Evolutionary conservation across 1,140 invertebrate species (phyloP), one percentile per base, ranked within the genome.

Genomic region (Drosophila saltans): DNA sequence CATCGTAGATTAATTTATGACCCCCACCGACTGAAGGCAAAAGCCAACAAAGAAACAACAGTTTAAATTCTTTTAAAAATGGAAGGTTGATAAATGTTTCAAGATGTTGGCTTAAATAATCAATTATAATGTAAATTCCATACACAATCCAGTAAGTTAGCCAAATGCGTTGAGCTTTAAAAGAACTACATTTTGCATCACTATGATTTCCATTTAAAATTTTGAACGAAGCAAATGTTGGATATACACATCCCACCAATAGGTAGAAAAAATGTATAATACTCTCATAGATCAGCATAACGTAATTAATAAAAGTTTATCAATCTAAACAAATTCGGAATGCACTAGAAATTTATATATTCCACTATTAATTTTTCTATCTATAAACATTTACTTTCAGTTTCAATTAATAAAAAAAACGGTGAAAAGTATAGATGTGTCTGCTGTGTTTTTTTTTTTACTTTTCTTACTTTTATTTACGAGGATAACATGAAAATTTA

Each of bases 101-200:
- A 26, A 91, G 24, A 1, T 48, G 45, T 3, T 33, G 40, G 8
- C 66, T 65, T 0, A 82, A 8, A 9, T 55, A 75, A n/a, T 83
- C 81, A 0, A 82, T 5, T 0, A 59, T 24, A 1, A 58, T 55
- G 26, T 66, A 89, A 4, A 75, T 40, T 0, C 79, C 83, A 11
- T 85, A 91, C 2, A 82, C 84, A 30, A 85, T 80, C 89, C 89
- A 91, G 55, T 89, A 91, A 24, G 76, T 77, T 36, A 91, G 40
- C 88, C 88, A 91, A 10, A 39, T 16, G 3, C 98, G 97, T 93
- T 99, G 98, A 97, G 93, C 98, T 97, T 94, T 97, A 98, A 81
- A 96, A 97, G 91, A 52, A 10, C 21, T 26, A 52, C 24, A 8
- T 10, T 26, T 26, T 43, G 5, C 4, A 2, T 26, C 24, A 26